Conservation (phyloP, 1,140 invertebrate species). For the Drosophila novamexicana region DNA sequence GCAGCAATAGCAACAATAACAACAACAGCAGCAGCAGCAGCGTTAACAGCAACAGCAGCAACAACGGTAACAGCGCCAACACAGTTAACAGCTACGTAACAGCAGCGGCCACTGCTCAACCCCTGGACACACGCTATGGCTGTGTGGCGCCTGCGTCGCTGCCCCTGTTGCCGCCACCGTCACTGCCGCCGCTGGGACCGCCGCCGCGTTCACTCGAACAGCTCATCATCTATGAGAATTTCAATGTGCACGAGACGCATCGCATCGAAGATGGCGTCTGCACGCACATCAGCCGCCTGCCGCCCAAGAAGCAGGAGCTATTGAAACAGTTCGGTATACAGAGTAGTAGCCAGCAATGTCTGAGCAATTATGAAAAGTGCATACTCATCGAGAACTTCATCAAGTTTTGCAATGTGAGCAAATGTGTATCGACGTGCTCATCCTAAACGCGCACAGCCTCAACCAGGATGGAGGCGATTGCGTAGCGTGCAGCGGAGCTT, state of each 20-base stretch:
- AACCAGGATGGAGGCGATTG: constrained; percentile 21
- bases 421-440: constrained; percentile 57
- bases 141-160: constrained; percentile 41
- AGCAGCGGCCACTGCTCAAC: constrained; percentile 24
- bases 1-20: constrained; percentile 40
- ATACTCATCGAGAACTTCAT: constrained; percentile 84
- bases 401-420: constrained; percentile 85
- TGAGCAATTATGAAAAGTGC: constrained; percentile 84
- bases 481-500: constrained; percentile 61
- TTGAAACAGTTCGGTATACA: constrained; percentile 85
- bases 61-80: constrained; percentile 32
- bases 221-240: constrained; percentile 82
- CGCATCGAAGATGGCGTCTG: constrained; percentile 82
- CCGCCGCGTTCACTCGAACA: constrained; percentile 72
- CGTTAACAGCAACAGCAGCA: constrained; percentile 37
- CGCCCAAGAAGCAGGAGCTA: constrained; percentile 84
- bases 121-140: constrained; percentile 55
- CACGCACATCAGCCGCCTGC: constrained; percentile 82
- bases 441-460: constrained; percentile 5
- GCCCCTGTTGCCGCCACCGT: constrained; percentile 39
- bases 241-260: constrained; percentile 81
- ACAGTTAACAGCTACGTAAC: constrained; percentile 49
- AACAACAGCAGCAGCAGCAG: constrained; percentile 38
- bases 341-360: constrained; percentile 83
- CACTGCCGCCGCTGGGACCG: constrained; percentile 59